Conservation (phyloP, 2,888 invertebrate genomes). For the Gymnoscelis rufifasciata region DNA sequence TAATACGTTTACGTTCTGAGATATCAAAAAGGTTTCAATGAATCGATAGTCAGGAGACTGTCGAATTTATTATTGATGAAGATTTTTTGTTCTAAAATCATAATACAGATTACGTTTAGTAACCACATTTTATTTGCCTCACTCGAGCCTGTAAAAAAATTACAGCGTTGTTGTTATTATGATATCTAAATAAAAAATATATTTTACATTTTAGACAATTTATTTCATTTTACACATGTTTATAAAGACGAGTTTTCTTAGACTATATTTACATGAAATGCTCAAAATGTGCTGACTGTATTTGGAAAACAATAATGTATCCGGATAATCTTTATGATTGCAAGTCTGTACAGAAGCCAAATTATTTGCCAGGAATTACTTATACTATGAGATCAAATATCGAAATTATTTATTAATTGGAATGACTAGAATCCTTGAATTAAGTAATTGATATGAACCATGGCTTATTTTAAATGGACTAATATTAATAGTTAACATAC, state of each 20-base stretch:
- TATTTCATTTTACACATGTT: constrained; percentile 78
- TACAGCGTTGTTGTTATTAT: neutral
- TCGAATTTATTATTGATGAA: no score
- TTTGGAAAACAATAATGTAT: constrained; percentile 30
- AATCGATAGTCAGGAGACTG: no score
- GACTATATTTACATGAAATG: constrained; percentile 72
- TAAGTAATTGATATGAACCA: constrained; percentile 27
- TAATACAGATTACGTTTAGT: no score
- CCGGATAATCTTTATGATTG: constrained; percentile 56
- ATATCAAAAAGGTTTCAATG: no score
- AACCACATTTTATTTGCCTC: no score
- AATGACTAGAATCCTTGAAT: constrained; percentile 45
- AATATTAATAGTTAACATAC: constrained; percentile 47
- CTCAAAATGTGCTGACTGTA: constrained; percentile 55
- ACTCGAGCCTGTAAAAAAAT: no score
- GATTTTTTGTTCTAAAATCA: no score
- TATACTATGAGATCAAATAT: constrained; percentile 41
- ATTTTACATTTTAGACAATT: constrained; percentile 71
- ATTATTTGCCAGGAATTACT: constrained; percentile 38
- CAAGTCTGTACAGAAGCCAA: constrained; percentile 51
- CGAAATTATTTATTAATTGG: constrained; percentile 26
- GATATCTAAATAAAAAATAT: constrained; percentile 27
- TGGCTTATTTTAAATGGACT: constrained; percentile 24
- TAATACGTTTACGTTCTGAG: no score
- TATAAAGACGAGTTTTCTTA: constrained; percentile 67